Evolutionary conservation across 2,888 invertebrate species (phyloP), one percentile per base, ranked within the genome.

Genomic region (Andrena marginata): DNA sequence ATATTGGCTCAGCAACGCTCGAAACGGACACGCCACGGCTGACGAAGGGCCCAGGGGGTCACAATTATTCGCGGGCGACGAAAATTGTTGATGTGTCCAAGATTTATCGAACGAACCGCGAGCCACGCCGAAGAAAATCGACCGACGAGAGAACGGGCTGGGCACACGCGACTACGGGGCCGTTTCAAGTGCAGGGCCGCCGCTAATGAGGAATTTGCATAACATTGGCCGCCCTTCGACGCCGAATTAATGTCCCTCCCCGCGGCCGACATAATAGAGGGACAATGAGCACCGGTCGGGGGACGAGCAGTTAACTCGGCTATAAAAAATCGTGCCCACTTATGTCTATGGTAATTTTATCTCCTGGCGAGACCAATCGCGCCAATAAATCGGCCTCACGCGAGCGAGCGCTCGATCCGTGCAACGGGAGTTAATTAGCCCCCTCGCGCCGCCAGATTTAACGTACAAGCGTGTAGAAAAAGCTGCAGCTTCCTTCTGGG

Each of bases 321-420:
- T 85, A 86, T 91, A 90, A 92, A 92, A 91, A 91, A 91, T 90
- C 85, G 85, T 80, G 82, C 65, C 88, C 88, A 90, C 91, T 92
- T 90, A 86, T 90, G 90, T 87, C 74, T 91, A 93, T 93, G 93
- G 87, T 90, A 93, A 93, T 93, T 92, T 93, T 91, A 93, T 93
- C 80, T 87, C 83, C 79, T 74, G 75, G 87, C 89, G 92, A 85
- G 90, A 91, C 93, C 81, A 93, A 93, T 93, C 86, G 89, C 7
- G 73, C 77, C 88, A 82, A 79, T 92, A 89, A 91, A 91, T 90
- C 91, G 20, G 23, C n/a, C 23, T 20, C 23, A 5, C 20, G 51
- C 54, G 16, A 2, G 6, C 29, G 51, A 31, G 67, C 56, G 69
- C 10, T 56, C 54, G 33, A 29, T 48, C 26, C 54, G 35, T 8